Percentiles rank a stretch among this genome's conserved stretches.
Evolutionary conservation across 2,113 vertebrate genomes (phyloP).

Genomic region (Callopanchax toddi): DNA sequence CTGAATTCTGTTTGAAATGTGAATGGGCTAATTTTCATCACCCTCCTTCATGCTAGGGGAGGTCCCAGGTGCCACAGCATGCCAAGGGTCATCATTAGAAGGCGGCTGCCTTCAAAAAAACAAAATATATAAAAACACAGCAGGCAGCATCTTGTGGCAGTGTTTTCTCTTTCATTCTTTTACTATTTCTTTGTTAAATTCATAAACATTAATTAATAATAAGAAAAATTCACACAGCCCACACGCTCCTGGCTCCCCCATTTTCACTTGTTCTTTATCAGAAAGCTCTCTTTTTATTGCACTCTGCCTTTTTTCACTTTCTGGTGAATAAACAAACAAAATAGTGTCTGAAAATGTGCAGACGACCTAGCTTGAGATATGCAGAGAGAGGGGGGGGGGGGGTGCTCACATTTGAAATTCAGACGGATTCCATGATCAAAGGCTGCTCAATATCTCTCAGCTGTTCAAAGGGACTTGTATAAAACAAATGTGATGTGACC

Average conservation of each 20-base stretch:
- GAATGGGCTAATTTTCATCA: slow-evolving; percentile 99
- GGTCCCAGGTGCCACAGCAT: slow-evolving; percentile 93
- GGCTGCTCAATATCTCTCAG: slow-evolving; percentile 86
- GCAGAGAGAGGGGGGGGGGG: slow-evolving; percentile 2
- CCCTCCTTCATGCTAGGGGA: slow-evolving; percentile 85
- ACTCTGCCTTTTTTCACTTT: slow-evolving; percentile 39
- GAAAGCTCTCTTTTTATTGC: slow-evolving; percentile 53
- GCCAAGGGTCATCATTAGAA: slow-evolving; percentile 99
- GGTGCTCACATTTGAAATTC: slow-evolving; percentile 88
- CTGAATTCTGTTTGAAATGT: slow-evolving; percentile 99
- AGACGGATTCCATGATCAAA: slow-evolving; percentile 96
- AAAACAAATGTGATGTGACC: slow-evolving; percentile 96
- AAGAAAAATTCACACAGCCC: slow-evolving; percentile 84
- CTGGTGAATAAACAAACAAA: slow-evolving; percentile 81
- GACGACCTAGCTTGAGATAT: slow-evolving; percentile 63
- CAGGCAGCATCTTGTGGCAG: slow-evolving; percentile 83
- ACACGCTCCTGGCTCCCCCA: slow-evolving; percentile 61
- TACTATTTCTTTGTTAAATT: slow-evolving; percentile 89
- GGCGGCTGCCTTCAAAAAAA: slow-evolving; percentile 85
- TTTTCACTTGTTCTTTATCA: slow-evolving; percentile 49
- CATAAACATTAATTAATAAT: slow-evolving; percentile 94
- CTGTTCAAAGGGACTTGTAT: slow-evolving; percentile 96
- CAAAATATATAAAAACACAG: slow-evolving; percentile 18
- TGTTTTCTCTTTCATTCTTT: slow-evolving; percentile 72
- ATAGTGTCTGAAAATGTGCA: slow-evolving; percentile 70